Base-by-base conservation (phyloP, 2,797 vertebrate genomes). In the Tragopan temminckii region DNA sequence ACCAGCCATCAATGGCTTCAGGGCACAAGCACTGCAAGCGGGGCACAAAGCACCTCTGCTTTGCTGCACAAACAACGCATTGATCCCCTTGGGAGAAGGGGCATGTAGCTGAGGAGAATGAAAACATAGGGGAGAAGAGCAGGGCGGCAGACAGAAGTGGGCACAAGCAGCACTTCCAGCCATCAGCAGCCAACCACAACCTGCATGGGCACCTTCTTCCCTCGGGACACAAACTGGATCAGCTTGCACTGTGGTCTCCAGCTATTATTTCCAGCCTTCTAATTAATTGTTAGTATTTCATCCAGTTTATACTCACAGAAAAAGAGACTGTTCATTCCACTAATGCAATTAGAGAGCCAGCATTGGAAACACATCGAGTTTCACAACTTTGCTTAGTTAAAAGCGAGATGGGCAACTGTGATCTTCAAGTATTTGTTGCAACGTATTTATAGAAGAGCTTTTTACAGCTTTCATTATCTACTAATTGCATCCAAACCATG, bases 361-460 rank as follows among this genome's bases (percentile, higher is more conserved):
- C 40, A 31, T 9, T 31, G 23, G 42, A 43, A 66, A 43, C 24
- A 31, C 31, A 31, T 17, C 27, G 6, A 36, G 31, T 67, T 55
- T 76, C 63, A 72, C 52, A 80, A 7, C 36, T 69, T 40, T 2
- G 1, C 38, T n/a, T 5, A 24, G 13, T 50, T 63, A n/a, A 1
- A 53, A 59, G 17, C 0, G 0, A 77, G 45, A 48, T 1, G 9
- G 9, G 20, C 7, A 33, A 24, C 33, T 19, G 9, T n/a, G 62
- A 64, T 31, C 62, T 13, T 21, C 70, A 74, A 58, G 20, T 23
- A 45, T 1, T 15, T 67, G 31, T 57, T 46, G 53, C 48, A 53
- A 3, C 7, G 10, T 2, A 19, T 42, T 16, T 55, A 53, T 24
- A 8, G 10, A 61, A 88, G 71, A 62, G 5, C 16, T 58, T 62